Evolutionary conservation across 2,888 invertebrate species (phyloP), one percentile per base, ranked within the genome.

Genomic region (Mimachlamys varia): DNA sequence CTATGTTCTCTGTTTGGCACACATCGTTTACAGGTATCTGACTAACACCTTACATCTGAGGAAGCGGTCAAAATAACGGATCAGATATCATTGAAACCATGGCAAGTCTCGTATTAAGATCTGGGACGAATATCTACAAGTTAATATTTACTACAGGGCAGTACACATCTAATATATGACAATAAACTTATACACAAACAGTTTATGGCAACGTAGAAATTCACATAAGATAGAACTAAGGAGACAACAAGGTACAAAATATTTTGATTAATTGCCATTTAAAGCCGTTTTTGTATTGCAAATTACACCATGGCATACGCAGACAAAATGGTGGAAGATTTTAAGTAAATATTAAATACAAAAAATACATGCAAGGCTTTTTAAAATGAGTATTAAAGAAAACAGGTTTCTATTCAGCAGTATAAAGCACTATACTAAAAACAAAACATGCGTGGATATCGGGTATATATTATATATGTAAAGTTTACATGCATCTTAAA

Each of bases 261-360:
- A 76, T 76, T 76, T 76, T 76, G 76, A 76, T 76, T 76, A 76
- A 76, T 33, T 76, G 76, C 76, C 76, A 76, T 76, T 76, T 76
- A 76, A 76, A 76, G 76, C 76, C 76, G 33, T 76, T 76, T 33
- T 76, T 10, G 62, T 27, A 62, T 62, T 76, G 76, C 33, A 76
- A 76, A 76, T 76, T 76, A 33, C 76, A 76, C 76, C 33, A 76
- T 76, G 76, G 76, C 76, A 76, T 33, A 76, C 76, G 27, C 33
- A 76, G 76, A 76, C 76, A 76, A 76, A 76, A 7, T 7, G n/a
- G 10, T 76, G 27, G n/a, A n/a, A 27, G 5, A n/a, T 15, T 76
- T 58, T 22, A 33, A 27, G 33, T 7, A 76, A 76, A 22, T 27
- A 33, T 15, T 76, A 76, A 33, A 76, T 33, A 76, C 17, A 12